Evolutionary conservation across 1,140 invertebrate species (phyloP).

Genomic region (Phocides pigmalion): DNA sequence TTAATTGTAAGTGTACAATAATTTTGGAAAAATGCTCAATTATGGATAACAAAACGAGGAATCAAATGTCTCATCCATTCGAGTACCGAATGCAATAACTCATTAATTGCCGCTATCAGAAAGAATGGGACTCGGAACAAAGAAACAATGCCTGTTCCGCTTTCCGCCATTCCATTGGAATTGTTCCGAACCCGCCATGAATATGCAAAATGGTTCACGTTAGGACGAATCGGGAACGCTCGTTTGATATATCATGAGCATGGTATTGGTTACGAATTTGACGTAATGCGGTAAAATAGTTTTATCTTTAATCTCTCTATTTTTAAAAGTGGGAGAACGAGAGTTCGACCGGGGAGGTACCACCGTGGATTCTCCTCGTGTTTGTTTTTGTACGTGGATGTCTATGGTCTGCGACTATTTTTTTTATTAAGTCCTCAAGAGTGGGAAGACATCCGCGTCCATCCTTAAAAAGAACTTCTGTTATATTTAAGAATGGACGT

Average conservation of each 20-base stretch:
- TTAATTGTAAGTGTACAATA: no score
- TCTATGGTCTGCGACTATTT: no score
- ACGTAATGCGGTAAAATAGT: neutral
- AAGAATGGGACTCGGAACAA: conserved; percentile 26
- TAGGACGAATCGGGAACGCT: conserved; percentile 9
- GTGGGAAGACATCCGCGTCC: no score
- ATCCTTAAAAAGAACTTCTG: no score
- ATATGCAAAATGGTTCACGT: conserved; percentile 30
- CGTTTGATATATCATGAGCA: neutral
- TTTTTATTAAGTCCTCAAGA: no score
- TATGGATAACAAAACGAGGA: neutral
- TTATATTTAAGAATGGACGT: no score
- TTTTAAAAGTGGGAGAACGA: no score
- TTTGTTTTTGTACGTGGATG: no score
- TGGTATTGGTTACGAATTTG: neutral
- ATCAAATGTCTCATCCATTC: neutral
- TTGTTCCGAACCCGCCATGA: conserved; percentile 30
- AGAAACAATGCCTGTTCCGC: conserved; percentile 27
- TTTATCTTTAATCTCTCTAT: no score
- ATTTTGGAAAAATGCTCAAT: neutral
- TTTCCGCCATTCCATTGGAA: conserved; percentile 29
- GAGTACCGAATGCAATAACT: conserved; percentile 20
- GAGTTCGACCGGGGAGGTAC: no score
- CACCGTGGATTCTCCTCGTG: no score
- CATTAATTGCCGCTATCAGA: conserved; percentile 32